Base-by-base conservation (phyloP, 2,888 invertebrate species). In the Cephonodes hylas region DNA sequence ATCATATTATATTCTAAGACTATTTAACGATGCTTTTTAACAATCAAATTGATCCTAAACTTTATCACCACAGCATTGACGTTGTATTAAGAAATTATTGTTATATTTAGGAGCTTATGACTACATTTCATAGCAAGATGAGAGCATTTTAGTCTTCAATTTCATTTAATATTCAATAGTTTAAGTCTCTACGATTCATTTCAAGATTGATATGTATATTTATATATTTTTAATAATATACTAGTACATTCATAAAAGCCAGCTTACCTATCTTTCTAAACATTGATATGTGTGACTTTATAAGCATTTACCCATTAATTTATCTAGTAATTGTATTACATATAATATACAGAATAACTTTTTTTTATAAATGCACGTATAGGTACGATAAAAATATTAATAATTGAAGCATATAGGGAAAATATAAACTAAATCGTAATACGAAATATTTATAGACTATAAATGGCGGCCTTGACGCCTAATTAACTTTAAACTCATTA, bases 51-150 rank as follows among this genome's bases (percentile, higher is more conserved):
- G 53, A 31, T 27, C 27, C 27, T 53, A 53, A 44, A 31, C 48
- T 15, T 77, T 85, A 85, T 83, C 85, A 86, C 85, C 85, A 84
- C 84, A 82, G 83, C 82, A 84, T 85, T 86, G 80, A 83, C 78
- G 74, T 76, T 73, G 67, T 42, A 27, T 59, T 42, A n/a, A n/a
- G n/a, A n/a, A n/a, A n/a, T n/a, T n/a, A n/a, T 25, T 42, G 25
- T 27, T 25, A 8, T 31, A n/a, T 31, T 10, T 53, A 53, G 27
- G 31, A 53, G 10, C 31, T 53, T 53, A 53, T 10, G 2, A 27
- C 53, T 53, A 53, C n/a, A 4, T 18, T 15, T 53, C 53, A 53
- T 53, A 18, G 18, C 31, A 53, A 18, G 31, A 31, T 53, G 10
- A 53, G 31, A 18, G 18, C 18, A 53, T 13, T 25, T 25, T 13